phyloP scores from a whole-genome alignment of 37 sponge, comb jelly and placozoan species.

The Beroe ovata region DNA sequence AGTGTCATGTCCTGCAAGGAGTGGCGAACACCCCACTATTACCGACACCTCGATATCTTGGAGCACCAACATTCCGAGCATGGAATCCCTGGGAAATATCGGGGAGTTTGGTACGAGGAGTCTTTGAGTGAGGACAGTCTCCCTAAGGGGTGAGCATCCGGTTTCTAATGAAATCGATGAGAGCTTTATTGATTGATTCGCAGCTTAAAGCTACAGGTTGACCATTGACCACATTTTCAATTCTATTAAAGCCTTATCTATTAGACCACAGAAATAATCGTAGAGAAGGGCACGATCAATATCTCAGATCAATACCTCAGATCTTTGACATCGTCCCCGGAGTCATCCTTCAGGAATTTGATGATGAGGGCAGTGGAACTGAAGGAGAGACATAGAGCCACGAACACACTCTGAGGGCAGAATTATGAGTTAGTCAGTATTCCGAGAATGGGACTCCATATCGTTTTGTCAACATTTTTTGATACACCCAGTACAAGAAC shows the following conservation, averaged over 20 bases:
- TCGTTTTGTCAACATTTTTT: too few species aligned
- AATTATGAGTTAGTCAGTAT: too few species aligned
- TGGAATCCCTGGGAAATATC: slow-evolving; percentile 58
- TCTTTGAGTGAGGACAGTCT: too few species aligned
- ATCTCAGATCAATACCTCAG: neutral
- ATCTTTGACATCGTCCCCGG: neutral
- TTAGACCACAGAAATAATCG: neutral
- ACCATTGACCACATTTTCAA: too few species aligned
- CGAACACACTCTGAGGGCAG: slow-evolving; percentile 74
- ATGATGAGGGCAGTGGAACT: slow-evolving; percentile 81
- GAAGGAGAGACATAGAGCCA: slow-evolving; percentile 82
- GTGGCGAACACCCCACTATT: slow-evolving; percentile 79
- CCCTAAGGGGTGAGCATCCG: too few species aligned
- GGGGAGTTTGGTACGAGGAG: too few species aligned
- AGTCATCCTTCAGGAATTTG: slow-evolving; percentile 74
- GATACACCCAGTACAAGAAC: neutral
- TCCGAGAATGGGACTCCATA: too few species aligned
- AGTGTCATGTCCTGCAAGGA: slow-evolving; percentile 58
- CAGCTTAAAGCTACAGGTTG: too few species aligned
- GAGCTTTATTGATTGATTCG: too few species aligned
- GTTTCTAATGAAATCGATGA: too few species aligned
- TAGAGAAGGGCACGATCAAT: neutral
- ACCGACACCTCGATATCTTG: slow-evolving; percentile 80
- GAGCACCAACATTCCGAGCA: slow-evolving; percentile 80
- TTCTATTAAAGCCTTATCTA: too few species aligned